Base-by-base conservation (phyloP, 2,888 invertebrate genomes). In the Eulithis prunata region DNA sequence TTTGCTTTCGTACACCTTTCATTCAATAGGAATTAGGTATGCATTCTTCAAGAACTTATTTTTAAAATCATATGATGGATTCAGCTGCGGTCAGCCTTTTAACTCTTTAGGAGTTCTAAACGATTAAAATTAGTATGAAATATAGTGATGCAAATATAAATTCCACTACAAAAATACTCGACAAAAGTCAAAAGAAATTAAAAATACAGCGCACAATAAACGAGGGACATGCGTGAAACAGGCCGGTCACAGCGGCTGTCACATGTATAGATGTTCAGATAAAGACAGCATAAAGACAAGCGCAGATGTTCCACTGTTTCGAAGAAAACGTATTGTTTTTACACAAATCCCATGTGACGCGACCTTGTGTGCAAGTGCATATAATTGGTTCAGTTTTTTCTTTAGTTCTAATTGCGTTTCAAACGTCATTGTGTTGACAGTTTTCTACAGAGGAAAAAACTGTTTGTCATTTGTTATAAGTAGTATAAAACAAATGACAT, bases 251-350 rank as follows among this genome's bases (percentile, higher is more conserved):
- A 73, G 76, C 78, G 78, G 71, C 77, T 74, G 73, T 74, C 73
- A 71, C 68, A 59, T 76, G 76, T 78, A n/a, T n/a, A 84, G 85
- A 87, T 87, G 86, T 85, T 76, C 75, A 77, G 76, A 84, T 85
- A 85, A 68, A 65, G 64, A 65, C 64, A 60, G 61, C 21, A 55
- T 89, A 87, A 86, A 86, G 86, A 89, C 86, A 84, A 68, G 82
- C 83, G 79, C 90, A 90, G 87, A 91, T 91, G 91, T 87, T 78
- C 74, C 71, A 72, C 72, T 70, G 75, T 86, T 88, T 84, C 77
- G 75, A 84, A 86, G 87, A 81, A 79, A 71, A 73, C 71, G 64
- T 69, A 85, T 87, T 87, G 85, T 89, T 86, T 83, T 78, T 71
- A 81, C 77, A 81, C 79, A 76, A 72, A 77, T 78, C 70, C 72